Conservation (phyloP, 2,888 invertebrate species). For the Heteromyza rotundicornis region DNA sequence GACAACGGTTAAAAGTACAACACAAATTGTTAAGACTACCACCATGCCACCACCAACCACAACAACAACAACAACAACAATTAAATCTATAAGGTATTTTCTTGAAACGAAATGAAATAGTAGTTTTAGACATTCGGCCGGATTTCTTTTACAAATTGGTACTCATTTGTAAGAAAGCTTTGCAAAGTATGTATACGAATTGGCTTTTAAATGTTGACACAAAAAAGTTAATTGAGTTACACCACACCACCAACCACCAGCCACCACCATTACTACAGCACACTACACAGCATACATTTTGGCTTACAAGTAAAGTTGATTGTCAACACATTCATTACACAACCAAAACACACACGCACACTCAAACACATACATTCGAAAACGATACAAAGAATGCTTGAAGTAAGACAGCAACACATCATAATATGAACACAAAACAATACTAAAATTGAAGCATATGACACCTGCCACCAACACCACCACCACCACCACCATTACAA, state of each 20-base stretch:
- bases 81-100: slow-evolving; percentile 38
- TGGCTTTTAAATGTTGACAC: slow-evolving; percentile 19
- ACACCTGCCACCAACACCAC: too few species aligned
- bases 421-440: not conserved
- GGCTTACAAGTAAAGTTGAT: not conserved
- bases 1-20: slow-evolving; percentile 29
- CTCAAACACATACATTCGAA: not conserved
- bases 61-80: slow-evolving; percentile 31
- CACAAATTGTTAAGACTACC: slow-evolving; percentile 28
- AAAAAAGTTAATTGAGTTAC: not conserved
- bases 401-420: not conserved
- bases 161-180: not conserved
- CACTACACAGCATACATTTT: slow-evolving; percentile 4
- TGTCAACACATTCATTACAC: slow-evolving; percentile 5
- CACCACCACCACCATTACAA: too few species aligned
- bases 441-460: too few species aligned
- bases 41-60: slow-evolving; percentile 33
- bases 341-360: slow-evolving; percentile 4
- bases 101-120: not conserved
- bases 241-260: not conserved
- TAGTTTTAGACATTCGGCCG: not conserved
- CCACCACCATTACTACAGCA: too few species aligned
- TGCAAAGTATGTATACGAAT: slow-evolving; percentile 5
- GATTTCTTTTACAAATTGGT: slow-evolving; percentile 5
- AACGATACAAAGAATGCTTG: slow-evolving; percentile 9